phyloP scores from a whole-genome alignment of 2,888 invertebrate genomes.

The Ormyrus thymus region DNA sequence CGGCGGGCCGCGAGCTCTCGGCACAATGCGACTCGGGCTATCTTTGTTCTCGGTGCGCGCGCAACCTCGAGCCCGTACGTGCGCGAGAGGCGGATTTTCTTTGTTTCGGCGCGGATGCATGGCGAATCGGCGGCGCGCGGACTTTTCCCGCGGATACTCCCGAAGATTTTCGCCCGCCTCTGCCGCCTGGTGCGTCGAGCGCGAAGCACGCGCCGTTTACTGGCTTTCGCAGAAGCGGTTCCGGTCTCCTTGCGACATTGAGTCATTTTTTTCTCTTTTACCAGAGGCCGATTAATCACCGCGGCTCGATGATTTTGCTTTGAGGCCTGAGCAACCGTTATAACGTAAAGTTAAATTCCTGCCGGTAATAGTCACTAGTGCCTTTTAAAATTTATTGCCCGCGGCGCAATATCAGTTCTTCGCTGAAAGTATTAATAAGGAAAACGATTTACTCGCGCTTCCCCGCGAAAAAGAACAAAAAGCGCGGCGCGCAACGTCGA shows the following conservation, averaged over 20 bases:
- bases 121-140: conserved; percentile 47
- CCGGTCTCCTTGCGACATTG: background rate
- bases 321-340: no score
- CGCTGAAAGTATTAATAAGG: background rate
- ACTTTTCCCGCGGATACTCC: conserved; percentile 45
- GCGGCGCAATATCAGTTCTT: background rate
- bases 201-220: background rate
- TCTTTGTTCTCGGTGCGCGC: conserved; percentile 47
- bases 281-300: background rate
- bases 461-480: background rate
- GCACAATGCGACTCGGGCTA: conserved; percentile 50
- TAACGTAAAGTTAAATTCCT: no score
- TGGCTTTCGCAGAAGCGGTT: conserved; percentile 2
- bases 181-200: conserved; percentile 13
- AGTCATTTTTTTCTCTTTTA: background rate
- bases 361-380: background rate
- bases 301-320: no score
- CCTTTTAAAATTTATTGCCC: conserved; percentile 11
- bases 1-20: background rate
- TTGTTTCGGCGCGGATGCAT: conserved; percentile 55
- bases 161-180: conserved; percentile 12
- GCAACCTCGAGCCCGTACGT: conserved; percentile 49
- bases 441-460: background rate
- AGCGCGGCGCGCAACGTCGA: conserved; percentile 7
- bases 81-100: conserved; percentile 54